Conservation (phyloP, 1,140 invertebrate species). For the Reticulitermes speratus region DNA sequence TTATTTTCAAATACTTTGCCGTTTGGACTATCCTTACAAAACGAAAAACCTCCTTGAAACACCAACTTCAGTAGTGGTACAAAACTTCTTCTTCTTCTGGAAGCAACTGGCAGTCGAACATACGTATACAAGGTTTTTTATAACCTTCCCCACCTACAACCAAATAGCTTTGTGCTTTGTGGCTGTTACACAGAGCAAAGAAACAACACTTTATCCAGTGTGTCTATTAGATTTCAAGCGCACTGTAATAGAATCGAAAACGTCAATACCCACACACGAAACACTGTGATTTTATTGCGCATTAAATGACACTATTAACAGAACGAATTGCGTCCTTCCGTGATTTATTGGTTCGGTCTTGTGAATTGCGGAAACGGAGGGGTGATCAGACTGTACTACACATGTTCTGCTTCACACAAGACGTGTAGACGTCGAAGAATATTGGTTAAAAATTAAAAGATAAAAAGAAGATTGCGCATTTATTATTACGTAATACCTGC, state of each 20-base stretch:
- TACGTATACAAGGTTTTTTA: background rate
- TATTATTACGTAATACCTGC: too few species aligned
- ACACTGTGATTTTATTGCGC: background rate
- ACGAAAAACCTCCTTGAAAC: background rate
- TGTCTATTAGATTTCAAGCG: background rate
- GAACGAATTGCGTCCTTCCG: background rate
- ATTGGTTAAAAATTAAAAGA: too few species aligned
- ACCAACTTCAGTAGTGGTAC: background rate
- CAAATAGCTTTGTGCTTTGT: background rate
- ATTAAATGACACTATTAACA: conserved; percentile 16
- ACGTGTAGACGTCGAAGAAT: too few species aligned
- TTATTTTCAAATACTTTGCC: background rate
- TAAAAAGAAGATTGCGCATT: too few species aligned
- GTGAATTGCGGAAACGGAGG: background rate
- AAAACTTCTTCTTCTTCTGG: background rate
- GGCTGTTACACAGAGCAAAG: background rate
- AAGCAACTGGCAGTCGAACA: background rate
- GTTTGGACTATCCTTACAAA: background rate
- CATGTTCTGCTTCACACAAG: background rate
- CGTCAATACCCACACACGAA: conserved; percentile 6
- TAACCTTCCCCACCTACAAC: background rate
- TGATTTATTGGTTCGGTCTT: background rate
- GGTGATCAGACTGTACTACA: background rate
- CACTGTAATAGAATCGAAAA: background rate
- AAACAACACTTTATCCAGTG: background rate